phyloP scores from a whole-genome alignment of 1,140 invertebrate genomes.

The Aphaenogaster rudis region DNA sequence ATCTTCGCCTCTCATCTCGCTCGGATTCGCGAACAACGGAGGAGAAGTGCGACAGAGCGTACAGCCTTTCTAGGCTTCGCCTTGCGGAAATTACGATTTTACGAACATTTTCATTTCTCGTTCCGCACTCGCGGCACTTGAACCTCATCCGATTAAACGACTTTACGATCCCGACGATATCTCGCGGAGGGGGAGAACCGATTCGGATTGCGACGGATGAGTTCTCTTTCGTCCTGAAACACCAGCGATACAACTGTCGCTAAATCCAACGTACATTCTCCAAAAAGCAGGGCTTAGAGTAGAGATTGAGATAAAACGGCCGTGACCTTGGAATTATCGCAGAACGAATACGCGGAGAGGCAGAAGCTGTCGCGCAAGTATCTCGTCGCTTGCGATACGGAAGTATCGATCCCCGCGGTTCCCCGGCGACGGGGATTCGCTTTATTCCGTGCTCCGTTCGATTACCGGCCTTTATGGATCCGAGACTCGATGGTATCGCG shows the following conservation, averaged over 20 bases:
- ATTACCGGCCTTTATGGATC: conserved; percentile 68
- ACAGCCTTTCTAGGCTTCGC: conserved; percentile 8
- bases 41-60: conserved; percentile 19
- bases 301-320: conserved; percentile 28
- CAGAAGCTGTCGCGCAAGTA: conserved; percentile 22
- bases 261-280: conserved; percentile 67
- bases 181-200: conserved; percentile 55
- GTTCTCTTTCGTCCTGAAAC: conserved; percentile 2
- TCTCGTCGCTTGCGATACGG: conserved; percentile 17
- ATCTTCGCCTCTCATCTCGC: conserved; percentile 32
- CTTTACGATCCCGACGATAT: conserved; percentile 76
- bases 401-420: conserved; percentile 46
- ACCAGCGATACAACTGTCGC: conserved; percentile 4
- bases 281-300: background rate
- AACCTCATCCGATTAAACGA: conserved; percentile 81
- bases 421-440: conserved; percentile 51
- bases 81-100: conserved; percentile 73
- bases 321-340: conserved; percentile 40
- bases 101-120: conserved; percentile 78
- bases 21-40: conserved; percentile 7
- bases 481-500: conserved; percentile 51
- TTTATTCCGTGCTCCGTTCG: conserved; percentile 68
- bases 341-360: background rate
- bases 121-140: conserved; percentile 56
- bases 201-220: conserved; percentile 46